Percentiles rank a stretch among this genome's conserved stretches.
Evolutionary conservation across 2,888 invertebrate genomes (phyloP).

Genomic region (Carcina quercana): DNA sequence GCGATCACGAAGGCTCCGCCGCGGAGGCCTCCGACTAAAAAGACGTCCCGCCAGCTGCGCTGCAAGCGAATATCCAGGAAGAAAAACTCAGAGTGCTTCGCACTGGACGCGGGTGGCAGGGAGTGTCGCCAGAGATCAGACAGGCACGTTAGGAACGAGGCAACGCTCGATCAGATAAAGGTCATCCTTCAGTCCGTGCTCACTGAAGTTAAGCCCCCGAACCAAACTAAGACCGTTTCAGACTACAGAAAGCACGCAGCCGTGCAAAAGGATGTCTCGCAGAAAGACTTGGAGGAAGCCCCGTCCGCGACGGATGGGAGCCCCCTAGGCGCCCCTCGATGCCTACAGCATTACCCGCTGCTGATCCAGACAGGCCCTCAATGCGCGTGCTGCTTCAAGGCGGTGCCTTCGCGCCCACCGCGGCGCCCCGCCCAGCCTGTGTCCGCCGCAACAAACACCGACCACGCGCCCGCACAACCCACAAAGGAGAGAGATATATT

Average conservation of each 20-base stretch:
- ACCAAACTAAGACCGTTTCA: slow-evolving; percentile 21
- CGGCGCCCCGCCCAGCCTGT: slow-evolving; percentile 16
- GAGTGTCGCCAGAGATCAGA: slow-evolving; percentile 45
- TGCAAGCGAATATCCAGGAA: too few species aligned
- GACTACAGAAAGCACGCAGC: slow-evolving; percentile 40
- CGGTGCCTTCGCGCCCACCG: slow-evolving; percentile 21
- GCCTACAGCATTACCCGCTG: slow-evolving; percentile 45
- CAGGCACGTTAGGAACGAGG: slow-evolving; percentile 48
- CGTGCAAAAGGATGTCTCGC: slow-evolving; percentile 45
- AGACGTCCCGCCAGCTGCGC: neutral
- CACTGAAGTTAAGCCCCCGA: slow-evolving; percentile 48
- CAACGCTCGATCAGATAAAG: slow-evolving; percentile 54
- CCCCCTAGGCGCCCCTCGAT: slow-evolving; percentile 28
- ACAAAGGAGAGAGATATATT: slow-evolving; percentile 49
- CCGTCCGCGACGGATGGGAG: slow-evolving; percentile 25
- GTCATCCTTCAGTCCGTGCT: slow-evolving; percentile 51
- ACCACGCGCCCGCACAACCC: slow-evolving; percentile 16
- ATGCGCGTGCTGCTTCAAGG: slow-evolving; percentile 34
- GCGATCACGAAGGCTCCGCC: slow-evolving; percentile 28
- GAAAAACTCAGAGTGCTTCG: slow-evolving; percentile 36
- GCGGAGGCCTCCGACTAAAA: slow-evolving; percentile 8
- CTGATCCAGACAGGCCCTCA: slow-evolving; percentile 37
- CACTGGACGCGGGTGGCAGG: slow-evolving; percentile 24
- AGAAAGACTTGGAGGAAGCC: slow-evolving; percentile 29
- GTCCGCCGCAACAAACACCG: slow-evolving; percentile 44